These are phyloP conservation scores for Leptinotarsa rubiginosa DNA, from an alignment of 2,888 invertebrate genomes.

Conservation along the genomic window DNA sequence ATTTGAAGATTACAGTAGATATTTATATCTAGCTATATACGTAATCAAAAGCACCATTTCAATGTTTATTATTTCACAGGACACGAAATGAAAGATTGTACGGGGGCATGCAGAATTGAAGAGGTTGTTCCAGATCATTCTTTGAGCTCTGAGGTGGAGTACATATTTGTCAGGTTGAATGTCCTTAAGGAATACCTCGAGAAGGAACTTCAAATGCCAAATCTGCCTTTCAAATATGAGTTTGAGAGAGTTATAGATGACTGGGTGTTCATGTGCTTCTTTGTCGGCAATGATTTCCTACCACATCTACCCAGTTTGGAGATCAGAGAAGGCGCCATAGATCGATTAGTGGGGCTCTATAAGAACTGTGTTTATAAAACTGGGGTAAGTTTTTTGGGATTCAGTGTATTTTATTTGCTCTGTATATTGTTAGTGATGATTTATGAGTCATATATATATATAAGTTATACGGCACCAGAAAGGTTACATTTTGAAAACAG, in stretches of 20 bases:
- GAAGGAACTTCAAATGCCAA: constrained; percentile 89
- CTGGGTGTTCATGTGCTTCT: constrained; percentile 99
- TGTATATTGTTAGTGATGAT: too few species aligned
- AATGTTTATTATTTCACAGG: constrained; percentile 66
- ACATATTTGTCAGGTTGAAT: constrained; percentile 92
- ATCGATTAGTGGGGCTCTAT: constrained; percentile 90
- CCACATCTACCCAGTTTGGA: constrained; percentile 98
- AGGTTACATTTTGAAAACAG: too few species aligned
- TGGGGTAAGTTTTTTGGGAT: constrained; percentile 70
- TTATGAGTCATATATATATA: too few species aligned
- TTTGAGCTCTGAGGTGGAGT: constrained; percentile 80
- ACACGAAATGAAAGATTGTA: constrained; percentile 95
- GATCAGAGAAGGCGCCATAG: constrained; percentile 97
- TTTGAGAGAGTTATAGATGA: constrained; percentile 97
- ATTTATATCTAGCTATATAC: too few species aligned
- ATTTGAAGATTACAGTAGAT: too few species aligned
- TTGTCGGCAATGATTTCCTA: constrained; percentile 98
- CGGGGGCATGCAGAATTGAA: constrained; percentile 71
- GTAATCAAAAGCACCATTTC: too few species aligned
- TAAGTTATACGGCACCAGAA: too few species aligned
- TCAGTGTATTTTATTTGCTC: too few species aligned
- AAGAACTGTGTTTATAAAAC: constrained; percentile 95
- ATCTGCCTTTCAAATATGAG: constrained; percentile 92
- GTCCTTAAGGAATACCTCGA: constrained; percentile 95
- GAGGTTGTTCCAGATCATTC: constrained; percentile 72